These are phyloP conservation scores for Bambusicola thoracicus DNA, from an alignment of 2,113 vertebrate species.

Conservation along the genomic window DNA sequence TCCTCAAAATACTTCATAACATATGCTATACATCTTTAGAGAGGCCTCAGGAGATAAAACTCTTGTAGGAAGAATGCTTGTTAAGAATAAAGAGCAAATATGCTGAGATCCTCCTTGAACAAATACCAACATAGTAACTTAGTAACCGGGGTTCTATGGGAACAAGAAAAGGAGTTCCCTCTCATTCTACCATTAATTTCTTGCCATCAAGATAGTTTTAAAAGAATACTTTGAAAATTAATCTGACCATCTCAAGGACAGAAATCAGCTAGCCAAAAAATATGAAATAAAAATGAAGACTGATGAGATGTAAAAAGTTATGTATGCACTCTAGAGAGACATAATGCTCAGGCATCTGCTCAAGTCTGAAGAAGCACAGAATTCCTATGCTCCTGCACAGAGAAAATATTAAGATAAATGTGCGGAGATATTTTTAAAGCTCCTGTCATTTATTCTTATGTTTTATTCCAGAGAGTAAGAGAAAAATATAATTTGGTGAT, in stretches of 20 bases:
- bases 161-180: background rate
- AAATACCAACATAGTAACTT: background rate
- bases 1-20: background rate
- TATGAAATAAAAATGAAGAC: slow-evolving; percentile 21
- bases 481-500: background rate
- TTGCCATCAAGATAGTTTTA: background rate
- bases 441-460: background rate
- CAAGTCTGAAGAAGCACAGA: background rate
- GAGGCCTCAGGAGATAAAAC: background rate
- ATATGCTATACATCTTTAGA: background rate
- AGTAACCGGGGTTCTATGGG: background rate
- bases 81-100: slow-evolving; percentile 12
- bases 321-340: background rate
- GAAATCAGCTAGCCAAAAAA: slow-evolving; percentile 26
- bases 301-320: slow-evolving; percentile 18
- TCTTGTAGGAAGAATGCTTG: background rate
- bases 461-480: background rate
- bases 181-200: background rate
- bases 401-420: slow-evolving; percentile 21
- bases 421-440: background rate
- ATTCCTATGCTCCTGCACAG: background rate
- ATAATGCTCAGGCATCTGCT: background rate
- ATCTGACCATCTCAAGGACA: background rate
- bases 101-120: background rate
- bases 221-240: background rate